Conservation (phyloP, 2,797 vertebrate species). For the Lepidocolaptes lacrymiger region DNA sequence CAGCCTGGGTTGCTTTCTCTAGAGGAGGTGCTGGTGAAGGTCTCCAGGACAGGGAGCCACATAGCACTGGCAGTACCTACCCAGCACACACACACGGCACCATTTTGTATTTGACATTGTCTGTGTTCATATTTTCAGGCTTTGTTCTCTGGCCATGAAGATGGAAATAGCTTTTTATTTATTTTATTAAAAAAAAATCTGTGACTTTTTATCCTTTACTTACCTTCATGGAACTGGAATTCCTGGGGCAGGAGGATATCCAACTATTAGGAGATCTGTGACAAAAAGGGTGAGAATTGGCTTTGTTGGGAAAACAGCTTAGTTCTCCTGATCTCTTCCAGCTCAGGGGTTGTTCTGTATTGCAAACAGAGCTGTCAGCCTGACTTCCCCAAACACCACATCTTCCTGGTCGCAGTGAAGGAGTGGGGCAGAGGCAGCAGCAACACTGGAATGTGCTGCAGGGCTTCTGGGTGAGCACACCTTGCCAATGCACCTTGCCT, state of each 20-base stretch:
- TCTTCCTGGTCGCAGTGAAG: background rate
- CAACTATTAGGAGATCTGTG: background rate
- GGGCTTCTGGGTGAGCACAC: background rate
- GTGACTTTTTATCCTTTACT: background rate
- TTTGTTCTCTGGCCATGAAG: background rate
- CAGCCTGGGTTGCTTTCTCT: accelerated
- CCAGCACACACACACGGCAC: accelerated
- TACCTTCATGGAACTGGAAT: background rate
- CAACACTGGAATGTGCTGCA: accelerated
- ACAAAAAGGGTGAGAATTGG: background rate
- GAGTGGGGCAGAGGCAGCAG: background rate
- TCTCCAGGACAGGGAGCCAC: background rate
- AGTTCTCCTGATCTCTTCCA: background rate
- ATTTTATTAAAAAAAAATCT: background rate
- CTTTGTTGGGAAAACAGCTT: background rate
- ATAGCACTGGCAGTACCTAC: background rate
- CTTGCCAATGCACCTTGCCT: background rate
- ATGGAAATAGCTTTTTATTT: background rate
- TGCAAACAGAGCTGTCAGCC: background rate
- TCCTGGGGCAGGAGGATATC: background rate
- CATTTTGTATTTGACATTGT: background rate
- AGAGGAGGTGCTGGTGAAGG: background rate
- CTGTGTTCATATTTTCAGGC: background rate
- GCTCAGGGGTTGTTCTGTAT: background rate
- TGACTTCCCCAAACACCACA: accelerated